Conservation (phyloP, 2,113 vertebrate genomes). For the Halichoerus grypus region DNA sequence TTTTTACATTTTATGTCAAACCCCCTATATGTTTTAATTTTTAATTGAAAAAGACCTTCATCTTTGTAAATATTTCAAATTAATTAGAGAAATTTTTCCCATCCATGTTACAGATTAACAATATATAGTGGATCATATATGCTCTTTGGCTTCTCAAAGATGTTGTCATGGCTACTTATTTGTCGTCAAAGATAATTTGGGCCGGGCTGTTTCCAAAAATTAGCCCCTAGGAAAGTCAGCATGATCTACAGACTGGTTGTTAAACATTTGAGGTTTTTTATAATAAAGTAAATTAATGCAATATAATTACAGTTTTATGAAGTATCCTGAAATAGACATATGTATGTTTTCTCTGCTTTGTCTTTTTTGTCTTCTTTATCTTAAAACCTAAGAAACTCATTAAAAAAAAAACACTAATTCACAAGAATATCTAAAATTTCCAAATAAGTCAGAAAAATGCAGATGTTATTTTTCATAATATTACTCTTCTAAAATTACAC, state of each 20-base stretch:
- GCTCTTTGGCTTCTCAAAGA: neutral
- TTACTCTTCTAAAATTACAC: constrained; percentile 42
- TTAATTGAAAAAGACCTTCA: neutral
- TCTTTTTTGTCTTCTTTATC: neutral
- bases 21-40: neutral
- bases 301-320: neutral
- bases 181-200: neutral
- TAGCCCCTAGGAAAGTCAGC: neutral
- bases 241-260: neutral
- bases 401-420: neutral
- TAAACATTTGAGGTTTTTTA: neutral
- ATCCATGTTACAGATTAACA: neutral
- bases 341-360: neutral
- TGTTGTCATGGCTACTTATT: neutral
- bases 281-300: neutral
- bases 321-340: neutral
- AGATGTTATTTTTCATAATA: constrained; percentile 58
- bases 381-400: neutral
- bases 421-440: constrained; percentile 43
- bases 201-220: neutral
- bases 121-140: neutral
- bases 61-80: constrained; percentile 12
- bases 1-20: neutral
- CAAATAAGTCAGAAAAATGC: constrained; percentile 47
- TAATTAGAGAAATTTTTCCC: neutral